A percentile compares a stretch with the other conserved stretches of the same genome.
Conservation (phyloP, 2,797 vertebrate species). For the Hypotaenidia okinawae region DNA sequence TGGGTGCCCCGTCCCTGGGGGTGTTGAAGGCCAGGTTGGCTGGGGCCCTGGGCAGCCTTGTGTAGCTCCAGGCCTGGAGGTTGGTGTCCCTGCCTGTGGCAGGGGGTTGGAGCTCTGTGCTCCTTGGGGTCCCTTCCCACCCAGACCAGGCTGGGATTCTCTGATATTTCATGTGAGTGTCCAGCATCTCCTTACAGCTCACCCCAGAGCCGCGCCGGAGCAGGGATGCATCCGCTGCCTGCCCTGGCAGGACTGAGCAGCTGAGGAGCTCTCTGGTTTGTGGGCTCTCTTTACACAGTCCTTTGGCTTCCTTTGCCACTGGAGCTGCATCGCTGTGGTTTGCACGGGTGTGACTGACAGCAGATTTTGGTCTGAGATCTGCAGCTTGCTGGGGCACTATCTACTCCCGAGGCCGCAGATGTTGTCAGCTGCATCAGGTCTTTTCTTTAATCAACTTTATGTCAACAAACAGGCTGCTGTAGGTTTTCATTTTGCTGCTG, state of each 20-base stretch:
- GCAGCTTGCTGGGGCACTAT: neutral
- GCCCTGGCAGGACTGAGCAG: neutral
- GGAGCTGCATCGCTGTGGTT: neutral
- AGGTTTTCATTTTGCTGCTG: slow-evolving; percentile 7
- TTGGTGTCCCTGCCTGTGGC: no score
- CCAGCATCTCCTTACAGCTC: neutral
- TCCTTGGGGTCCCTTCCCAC: no score
- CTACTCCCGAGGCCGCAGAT: neutral
- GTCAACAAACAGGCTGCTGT: neutral
- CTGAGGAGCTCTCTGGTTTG: neutral
- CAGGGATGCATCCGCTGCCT: neutral
- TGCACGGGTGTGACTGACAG: slow-evolving; percentile 39
- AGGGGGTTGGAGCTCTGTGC: no score
- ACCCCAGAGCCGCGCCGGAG: neutral
- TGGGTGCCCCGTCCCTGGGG: no score
- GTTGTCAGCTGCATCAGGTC: neutral
- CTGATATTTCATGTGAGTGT: neutral
- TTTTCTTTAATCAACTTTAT: neutral
- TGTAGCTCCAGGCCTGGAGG: no score
- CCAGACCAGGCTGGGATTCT: no score
- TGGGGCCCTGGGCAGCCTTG: no score
- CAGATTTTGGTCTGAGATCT: slow-evolving; percentile 11
- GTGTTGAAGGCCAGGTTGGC: no score
- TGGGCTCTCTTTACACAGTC: neutral
- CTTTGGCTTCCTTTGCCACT: neutral